Evolutionary conservation across 1,140 invertebrate species (phyloP).

Genomic region (Drosophila mojavensis): DNA sequence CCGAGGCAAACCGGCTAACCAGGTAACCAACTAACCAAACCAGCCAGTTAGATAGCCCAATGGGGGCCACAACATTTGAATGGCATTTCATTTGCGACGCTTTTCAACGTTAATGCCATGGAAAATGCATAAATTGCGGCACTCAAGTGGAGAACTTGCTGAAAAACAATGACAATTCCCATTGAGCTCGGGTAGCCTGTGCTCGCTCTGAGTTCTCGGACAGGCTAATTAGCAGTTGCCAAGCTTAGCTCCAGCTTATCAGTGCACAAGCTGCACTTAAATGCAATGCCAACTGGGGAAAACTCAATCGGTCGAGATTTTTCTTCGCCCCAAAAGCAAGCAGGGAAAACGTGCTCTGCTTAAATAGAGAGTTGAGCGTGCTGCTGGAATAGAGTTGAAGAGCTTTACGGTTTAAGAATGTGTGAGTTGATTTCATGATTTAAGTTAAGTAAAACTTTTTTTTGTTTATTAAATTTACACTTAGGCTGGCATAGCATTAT

Average conservation of each 20-base stretch:
- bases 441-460: background rate
- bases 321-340: background rate
- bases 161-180: slow-evolving; percentile 56
- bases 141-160: slow-evolving; percentile 61
- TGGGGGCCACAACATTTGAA: slow-evolving; percentile 55
- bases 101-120: slow-evolving; percentile 77
- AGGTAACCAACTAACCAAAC: slow-evolving; percentile 40
- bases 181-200: background rate
- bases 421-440: background rate
- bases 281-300: slow-evolving; percentile 3
- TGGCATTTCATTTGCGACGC: slow-evolving; percentile 77
- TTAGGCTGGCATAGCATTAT: too few relatives aligned
- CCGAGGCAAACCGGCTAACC: slow-evolving; percentile 32
- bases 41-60: slow-evolving; percentile 22
- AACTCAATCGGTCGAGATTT: slow-evolving; percentile 4
- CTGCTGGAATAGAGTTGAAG: background rate
- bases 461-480: too few relatives aligned
- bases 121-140: slow-evolving; percentile 80
- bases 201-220: slow-evolving; percentile 17
- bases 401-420: background rate
- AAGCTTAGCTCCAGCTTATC: slow-evolving; percentile 51
- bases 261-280: slow-evolving; percentile 31
- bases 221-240: slow-evolving; percentile 47
- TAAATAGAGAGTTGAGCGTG: background rate
- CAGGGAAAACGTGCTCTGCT: background rate